Percentiles rank a stretch among this genome's conserved stretches.
Evolutionary conservation across 2,113 vertebrate genomes (phyloP).

Genomic region (Chaetodon trifascialis): DNA sequence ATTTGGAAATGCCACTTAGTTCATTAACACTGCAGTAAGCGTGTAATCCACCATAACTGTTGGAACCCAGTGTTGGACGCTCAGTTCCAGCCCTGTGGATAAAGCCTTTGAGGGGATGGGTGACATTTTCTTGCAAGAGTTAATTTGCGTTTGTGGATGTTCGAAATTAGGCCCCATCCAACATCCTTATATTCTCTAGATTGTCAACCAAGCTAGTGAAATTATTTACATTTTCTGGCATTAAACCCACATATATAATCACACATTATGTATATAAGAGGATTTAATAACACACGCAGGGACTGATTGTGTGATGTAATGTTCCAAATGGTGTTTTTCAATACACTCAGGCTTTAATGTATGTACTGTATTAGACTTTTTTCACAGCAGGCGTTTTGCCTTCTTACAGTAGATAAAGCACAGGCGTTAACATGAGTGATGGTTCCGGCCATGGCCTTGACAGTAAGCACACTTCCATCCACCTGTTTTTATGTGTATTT

Average conservation of each 20-base stretch:
- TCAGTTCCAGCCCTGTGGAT: neutral
- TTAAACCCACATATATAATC: neutral
- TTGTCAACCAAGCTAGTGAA: neutral
- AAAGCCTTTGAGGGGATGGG: neutral
- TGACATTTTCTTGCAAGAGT: constrained; percentile 12
- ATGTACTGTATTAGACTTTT: neutral
- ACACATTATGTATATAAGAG: neutral
- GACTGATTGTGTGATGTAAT: neutral
- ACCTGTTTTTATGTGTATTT: neutral
- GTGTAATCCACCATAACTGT: constrained; percentile 3
- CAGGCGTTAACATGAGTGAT: neutral
- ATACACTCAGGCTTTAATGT: neutral
- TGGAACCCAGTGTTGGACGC: neutral
- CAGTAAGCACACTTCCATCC: neutral
- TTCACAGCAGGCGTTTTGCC: neutral
- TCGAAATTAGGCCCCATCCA: neutral
- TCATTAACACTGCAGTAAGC: neutral
- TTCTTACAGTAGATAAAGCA: neutral
- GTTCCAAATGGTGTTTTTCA: neutral
- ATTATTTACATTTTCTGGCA: neutral
- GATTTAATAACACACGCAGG: neutral
- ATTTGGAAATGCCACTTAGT: neutral
- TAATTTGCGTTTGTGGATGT: constrained; percentile 16
- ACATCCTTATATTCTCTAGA: neutral
- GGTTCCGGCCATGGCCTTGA: neutral